Evolutionary conservation across 2,797 vertebrate genomes (phyloP), one percentile per base, ranked within the genome.

Genomic region (Choloepus didactylus): DNA sequence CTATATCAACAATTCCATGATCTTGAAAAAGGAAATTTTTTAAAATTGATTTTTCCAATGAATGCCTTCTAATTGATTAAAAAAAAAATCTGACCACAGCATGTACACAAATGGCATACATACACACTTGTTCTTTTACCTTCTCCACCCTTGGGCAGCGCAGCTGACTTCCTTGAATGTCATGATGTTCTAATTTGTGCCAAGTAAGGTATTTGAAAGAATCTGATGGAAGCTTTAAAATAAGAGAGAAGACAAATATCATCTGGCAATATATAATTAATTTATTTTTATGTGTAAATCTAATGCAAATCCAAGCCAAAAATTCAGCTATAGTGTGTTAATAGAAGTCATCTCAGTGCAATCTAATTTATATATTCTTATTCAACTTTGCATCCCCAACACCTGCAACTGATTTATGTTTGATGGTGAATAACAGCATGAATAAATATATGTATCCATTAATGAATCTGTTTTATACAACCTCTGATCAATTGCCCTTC

Each of bases 91-190:
- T 54, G 27, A 35, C 67, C 38, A 72, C 14, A 87, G 5, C 11
- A 85, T 11, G 23, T 16, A 27, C 2, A 49, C 11, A 44, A 73
- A n/a, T n/a, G 67, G 35, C 35, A 35, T 35, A 38, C 27, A 54
- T 3, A 69, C 18, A 64, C 16, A 31, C 46, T 62, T 46, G 29
- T 91, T 83, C 75, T 91, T 97, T 98, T 97, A 99, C 99, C 99
- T 99, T 99, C 98, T 98, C 99, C 97, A 99, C 99, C 97, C 99
- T 98, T 95, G 99, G 99, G 91, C 99, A 99, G 94, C 38, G 98
- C 96, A 99, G 99, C 98, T 99, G 99, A 98, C 99, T 98, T 89
- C 99, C 99, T 79, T 95, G 98, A 96, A 99, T 97, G 49, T 98
- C 98, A 75, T 99, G 99, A 84, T 99, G 98, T 95, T 99, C 98